Base-by-base conservation (phyloP, 2,113 vertebrate genomes). In the Ochotona princeps region DNA sequence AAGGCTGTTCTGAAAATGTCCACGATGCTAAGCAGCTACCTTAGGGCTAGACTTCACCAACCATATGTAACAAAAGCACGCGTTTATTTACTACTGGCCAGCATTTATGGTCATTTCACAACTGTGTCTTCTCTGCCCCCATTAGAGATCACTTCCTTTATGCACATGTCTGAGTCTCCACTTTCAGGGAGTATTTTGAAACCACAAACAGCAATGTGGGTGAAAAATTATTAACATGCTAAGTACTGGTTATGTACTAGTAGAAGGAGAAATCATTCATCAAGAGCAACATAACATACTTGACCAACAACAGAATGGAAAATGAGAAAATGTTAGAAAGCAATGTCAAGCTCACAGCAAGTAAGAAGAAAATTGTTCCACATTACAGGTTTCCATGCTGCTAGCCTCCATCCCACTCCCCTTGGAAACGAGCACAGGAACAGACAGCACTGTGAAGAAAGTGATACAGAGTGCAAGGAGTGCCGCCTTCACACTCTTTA, bases 101-200 rank as follows among this genome's bases (percentile, higher is more conserved):
- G 7, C 47, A 30, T 28, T 92, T 78, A 57, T 28, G 63, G 67
- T 30, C 65, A 66, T 57, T 92, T 87, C 81, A 49, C 54, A 83
- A 14, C 80, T 91, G 14, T 51, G 44, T 79, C 21, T 88, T 57
- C 83, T 90, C 49, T 86, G n/a, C 25, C 2, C 12, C 28, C 75
- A 44, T 91, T 8, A 72, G 13, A 63, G 65, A 51, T 47, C 85
- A 73, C 12, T 65, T 4, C 0, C n/a, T 65, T 73, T 73, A 75
- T 51, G 12, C 17, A 87, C 25, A 76, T 87, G 38, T 89, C 32
- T 20, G 3, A 72, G 47, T 65, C 32, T 83, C 65, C 67, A 83
- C 67, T 23, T 89, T 93, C 32, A 67, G 32, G 81, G 95, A 51
- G 30, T 14, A 81, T 63, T 86, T 35, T 49, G 51, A 92, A 97